phyloP scores from a whole-genome alignment of 1,140 invertebrate genomes.

The Halotydeus destructor region DNA sequence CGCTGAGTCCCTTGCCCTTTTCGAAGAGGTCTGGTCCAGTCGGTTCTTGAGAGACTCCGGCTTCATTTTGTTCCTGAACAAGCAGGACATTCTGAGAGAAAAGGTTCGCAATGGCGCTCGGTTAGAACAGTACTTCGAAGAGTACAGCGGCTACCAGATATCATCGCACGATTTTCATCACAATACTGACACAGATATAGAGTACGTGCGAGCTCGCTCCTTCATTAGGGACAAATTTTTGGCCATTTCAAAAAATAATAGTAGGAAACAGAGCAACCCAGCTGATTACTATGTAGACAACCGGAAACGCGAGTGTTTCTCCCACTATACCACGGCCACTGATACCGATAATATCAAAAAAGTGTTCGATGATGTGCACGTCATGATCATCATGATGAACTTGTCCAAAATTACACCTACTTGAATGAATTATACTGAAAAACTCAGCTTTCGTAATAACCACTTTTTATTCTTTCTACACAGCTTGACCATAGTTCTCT shows the following conservation, averaged over 20 bases:
- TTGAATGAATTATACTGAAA: too few relatives aligned
- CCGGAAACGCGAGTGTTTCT: slow-evolving; percentile 14
- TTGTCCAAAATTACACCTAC: slow-evolving; percentile 21
- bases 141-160: slow-evolving; percentile 31
- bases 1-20: slow-evolving; percentile 43
- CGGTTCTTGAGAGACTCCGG: slow-evolving; percentile 49
- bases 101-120: slow-evolving; percentile 40
- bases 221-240: slow-evolving; percentile 44
- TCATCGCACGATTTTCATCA: background rate
- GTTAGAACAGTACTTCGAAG: slow-evolving; percentile 40
- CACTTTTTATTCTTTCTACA: too few relatives aligned
- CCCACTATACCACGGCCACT: slow-evolving; percentile 46
- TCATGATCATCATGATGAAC: slow-evolving; percentile 40
- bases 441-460: too few relatives aligned
- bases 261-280: slow-evolving; percentile 1
- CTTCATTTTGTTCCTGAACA: slow-evolving; percentile 57
- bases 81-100: slow-evolving; percentile 48
- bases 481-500: too few relatives aligned
- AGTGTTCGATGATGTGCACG: slow-evolving; percentile 46
- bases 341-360: slow-evolving; percentile 44
- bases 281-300: slow-evolving; percentile 4
- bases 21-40: slow-evolving; percentile 52
- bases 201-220: slow-evolving; percentile 38
- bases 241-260: slow-evolving; percentile 13
- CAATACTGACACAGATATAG: slow-evolving; percentile 23